Base-by-base conservation (phyloP, 2,113 vertebrate genomes). In the Girardinichthys multiradiatus region DNA sequence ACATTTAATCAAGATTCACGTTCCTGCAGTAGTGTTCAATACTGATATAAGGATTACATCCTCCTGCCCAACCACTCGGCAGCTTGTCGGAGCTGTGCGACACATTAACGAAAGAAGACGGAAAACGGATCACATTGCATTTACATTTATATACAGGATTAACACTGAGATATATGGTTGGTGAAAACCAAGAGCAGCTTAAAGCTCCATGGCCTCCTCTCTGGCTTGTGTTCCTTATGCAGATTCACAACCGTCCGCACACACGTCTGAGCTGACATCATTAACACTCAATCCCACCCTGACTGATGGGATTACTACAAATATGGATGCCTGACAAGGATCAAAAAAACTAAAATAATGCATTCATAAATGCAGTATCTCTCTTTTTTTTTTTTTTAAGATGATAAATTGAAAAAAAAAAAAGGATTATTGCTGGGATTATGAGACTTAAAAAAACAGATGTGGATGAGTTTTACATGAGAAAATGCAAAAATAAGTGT, bases 291-390 rank as follows among this genome's bases (percentile, higher is more conserved):
- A 77, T 77, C 82, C 61, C 83, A 84, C 62, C 83, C 74, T 73
- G 57, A 76, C 64, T 85, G 79, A 83, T 82, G 31, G 80, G 72
- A 78, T 79, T 35, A 82, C 70, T 64, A 54, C 9, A 54, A 62
- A 79, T 33, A 27, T 48, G 60, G 70, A 80, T 42, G 62, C 88
- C 69, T 83, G 77, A 90, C 29, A 30, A 58, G 69, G 79, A 26
- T 64, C 12, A 28, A 29, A 61, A 67, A 35, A 31, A 27, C 7
- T 13, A 45, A 45, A 72, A 62, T 70, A 71, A 64, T 67, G 68
- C 66, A 64, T 60, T 19, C 62, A 64, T 79, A 90, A 89, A 83
- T 94, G 93, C 92, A 94, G 93, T 90, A 91, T 92, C 92, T 92
- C 88, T 54, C 9, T 54, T 54, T 24, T 51, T 17, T 48, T 45